Base-by-base conservation (phyloP, 2,113 vertebrate genomes). In the Solea senegalensis region DNA sequence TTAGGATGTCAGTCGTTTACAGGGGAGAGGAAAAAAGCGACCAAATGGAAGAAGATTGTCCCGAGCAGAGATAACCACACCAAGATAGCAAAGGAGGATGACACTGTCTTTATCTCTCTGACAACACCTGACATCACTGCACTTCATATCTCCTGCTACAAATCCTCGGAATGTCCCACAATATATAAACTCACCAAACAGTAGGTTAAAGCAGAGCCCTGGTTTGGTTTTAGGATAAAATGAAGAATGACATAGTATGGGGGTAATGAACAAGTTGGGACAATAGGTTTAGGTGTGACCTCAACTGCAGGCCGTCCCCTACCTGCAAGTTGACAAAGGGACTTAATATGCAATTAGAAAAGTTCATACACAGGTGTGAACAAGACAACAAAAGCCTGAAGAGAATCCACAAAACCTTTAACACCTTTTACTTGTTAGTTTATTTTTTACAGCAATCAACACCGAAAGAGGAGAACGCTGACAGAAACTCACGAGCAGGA, bases 351-450 rank as follows among this genome's bases (percentile, higher is more conserved):
- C 78, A 57, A 83, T 85, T 86, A 90, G 87, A 88, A 83, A 54
- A 71, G 79, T 76, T 90, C 82, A 69, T 80, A 65, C 82, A 60
- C 82, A 79, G 80, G 90, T 87, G 90, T 85, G 87, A 93, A 86
- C 39, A 50, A 73, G 74, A 85, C 77, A 69, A 91, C 89, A 87
- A 89, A 88, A 88, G 91, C 83, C 69, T 60, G n/a, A 65, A 80
- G 88, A 77, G 83, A 90, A 89, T 88, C 87, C 63, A 54, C 78
- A 88, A 74, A 72, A 73, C 16, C 61, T 56, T 84, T 71, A 11
- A 90, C 92, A 88, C 92, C 89, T 91, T 57, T 7, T 3, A 52
- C 89, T 90, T 81, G 92, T 94, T 90, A 82, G 93, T 94, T 91
- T 90, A 83, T 85, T 85, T 92, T 52, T 91, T 79, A 65, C 69